These are phyloP conservation scores for Halocynthia roretzi DNA, from an alignment of 23 tunicate species.

Conservation along the genomic window DNA sequence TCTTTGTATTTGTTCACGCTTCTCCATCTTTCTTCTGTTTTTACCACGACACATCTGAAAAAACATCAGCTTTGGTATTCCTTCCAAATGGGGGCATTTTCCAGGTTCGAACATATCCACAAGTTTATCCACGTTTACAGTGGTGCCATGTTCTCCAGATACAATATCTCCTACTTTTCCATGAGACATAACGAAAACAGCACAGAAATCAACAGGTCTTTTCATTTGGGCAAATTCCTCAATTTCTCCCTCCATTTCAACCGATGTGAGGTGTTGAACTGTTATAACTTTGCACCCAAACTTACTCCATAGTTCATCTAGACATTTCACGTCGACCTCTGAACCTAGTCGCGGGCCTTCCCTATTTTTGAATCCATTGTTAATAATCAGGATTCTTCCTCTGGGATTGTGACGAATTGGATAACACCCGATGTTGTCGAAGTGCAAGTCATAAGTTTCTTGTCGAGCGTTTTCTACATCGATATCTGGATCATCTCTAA, in stretches of 20 bases:
- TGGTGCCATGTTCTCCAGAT: neutral
- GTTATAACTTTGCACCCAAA: no score
- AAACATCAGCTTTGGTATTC: conserved; percentile 2
- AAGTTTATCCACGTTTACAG: neutral
- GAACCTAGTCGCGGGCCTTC: no score
- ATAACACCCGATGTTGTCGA: no score
- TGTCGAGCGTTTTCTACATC: no score
- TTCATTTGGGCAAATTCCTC: neutral
- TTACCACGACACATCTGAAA: conserved; percentile 7
- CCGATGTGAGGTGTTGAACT: neutral
- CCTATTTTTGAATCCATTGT: no score
- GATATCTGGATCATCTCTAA: no score
- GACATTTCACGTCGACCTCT: no score
- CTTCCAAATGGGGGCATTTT: neutral
- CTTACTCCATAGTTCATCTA: no score
- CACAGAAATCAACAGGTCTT: neutral
- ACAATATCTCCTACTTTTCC: neutral
- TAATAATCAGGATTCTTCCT: no score
- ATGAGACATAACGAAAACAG: conserved; percentile 8
- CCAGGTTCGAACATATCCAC: neutral
- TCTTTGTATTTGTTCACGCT: neutral
- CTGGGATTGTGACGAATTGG: no score
- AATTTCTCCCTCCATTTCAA: neutral
- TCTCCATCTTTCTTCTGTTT: neutral
- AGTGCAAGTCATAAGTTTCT: no score